phyloP scores from a whole-genome alignment of 1,140 invertebrate species.

The Acromyrmex echinatior region DNA sequence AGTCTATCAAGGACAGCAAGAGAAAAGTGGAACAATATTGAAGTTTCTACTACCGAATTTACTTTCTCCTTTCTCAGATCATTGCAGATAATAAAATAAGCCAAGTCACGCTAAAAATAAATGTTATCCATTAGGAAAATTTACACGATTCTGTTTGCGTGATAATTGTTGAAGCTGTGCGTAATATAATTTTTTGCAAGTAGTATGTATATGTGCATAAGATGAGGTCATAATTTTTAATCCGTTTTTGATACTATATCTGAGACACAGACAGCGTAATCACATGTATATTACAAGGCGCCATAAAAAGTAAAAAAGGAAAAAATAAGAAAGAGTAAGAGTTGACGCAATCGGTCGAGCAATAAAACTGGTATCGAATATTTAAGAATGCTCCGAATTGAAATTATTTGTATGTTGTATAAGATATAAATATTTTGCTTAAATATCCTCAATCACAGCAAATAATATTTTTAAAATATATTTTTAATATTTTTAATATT shows the following conservation, averaged over 20 bases:
- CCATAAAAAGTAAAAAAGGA: not conserved
- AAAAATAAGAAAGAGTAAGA: not conserved
- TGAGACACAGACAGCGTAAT: not conserved
- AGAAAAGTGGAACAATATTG: conserved; percentile 28
- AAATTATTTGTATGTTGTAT: not conserved
- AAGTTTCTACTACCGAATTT: conserved; percentile 25
- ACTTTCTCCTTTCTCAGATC: conserved; percentile 25
- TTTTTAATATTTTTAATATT: too few species aligned
- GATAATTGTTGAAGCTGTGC: conserved; percentile 14
- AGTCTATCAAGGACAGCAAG: not conserved
- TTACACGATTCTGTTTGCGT: conserved; percentile 68
- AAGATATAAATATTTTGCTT: conserved; percentile 31
- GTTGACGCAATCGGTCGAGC: not conserved
- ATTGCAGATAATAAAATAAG: not conserved
- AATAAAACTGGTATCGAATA: conserved; percentile 25
- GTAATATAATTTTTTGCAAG: conserved; percentile 25
- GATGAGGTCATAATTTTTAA: conserved; percentile 37
- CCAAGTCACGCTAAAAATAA: conserved; percentile 65
- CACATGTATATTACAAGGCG: not conserved
- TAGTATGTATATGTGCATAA: not conserved
- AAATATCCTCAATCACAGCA: too few species aligned
- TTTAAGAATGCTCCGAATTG: not conserved
- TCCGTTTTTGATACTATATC: conserved; percentile 32
- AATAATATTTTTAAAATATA: too few species aligned
- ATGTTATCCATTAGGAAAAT: conserved; percentile 61